These are phyloP conservation scores for Drosophila peninsularis DNA, from an alignment of 2,888 invertebrate species.

Conservation along the genomic window DNA sequence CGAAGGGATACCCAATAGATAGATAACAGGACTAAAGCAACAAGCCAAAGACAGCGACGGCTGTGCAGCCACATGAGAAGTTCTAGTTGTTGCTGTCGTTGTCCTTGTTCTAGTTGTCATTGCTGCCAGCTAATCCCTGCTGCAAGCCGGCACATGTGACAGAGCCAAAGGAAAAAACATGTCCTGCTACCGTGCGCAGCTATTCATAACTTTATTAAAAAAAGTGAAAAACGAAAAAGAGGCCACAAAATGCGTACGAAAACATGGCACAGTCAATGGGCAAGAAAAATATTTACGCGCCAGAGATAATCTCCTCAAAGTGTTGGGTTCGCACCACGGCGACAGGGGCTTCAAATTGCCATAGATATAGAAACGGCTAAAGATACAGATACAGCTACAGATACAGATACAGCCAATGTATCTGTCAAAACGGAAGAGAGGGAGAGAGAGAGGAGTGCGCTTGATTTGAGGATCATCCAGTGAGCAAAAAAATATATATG, in stretches of 20 bases:
- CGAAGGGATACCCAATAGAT: constrained; percentile 52
- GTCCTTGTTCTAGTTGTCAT: constrained; percentile 29
- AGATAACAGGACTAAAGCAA: constrained; percentile 42
- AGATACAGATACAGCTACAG: constrained; percentile 35
- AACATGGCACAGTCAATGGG: constrained; percentile 79
- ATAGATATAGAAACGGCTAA: constrained; percentile 35
- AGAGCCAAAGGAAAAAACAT: constrained; percentile 10
- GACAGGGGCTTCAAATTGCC: constrained; percentile 71
- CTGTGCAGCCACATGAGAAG: constrained; percentile 54
- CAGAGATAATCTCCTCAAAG: constrained; percentile 79
- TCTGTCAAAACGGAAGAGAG: constrained; percentile 77
- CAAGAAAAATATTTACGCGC: constrained; percentile 82
- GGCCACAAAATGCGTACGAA: constrained; percentile 47
- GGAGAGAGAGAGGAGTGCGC: constrained; percentile 61
- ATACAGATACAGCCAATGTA: constrained; percentile 64
- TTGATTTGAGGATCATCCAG: constrained; percentile 80
- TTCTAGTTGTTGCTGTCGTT: constrained; percentile 26
- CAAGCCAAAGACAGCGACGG: constrained; percentile 21
- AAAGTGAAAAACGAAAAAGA: constrained; percentile 48
- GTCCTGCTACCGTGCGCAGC: constrained; percentile 41
- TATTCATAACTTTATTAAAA: constrained; percentile 70
- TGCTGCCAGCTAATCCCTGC: constrained; percentile 56
- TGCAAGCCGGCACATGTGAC: constrained; percentile 36
- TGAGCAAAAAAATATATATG: constrained; percentile 15
- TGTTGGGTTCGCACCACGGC: constrained; percentile 76